These are phyloP conservation scores for Leptinotarsa tumamoca DNA, from an alignment of 2,888 invertebrate species.

Conservation along the genomic window DNA sequence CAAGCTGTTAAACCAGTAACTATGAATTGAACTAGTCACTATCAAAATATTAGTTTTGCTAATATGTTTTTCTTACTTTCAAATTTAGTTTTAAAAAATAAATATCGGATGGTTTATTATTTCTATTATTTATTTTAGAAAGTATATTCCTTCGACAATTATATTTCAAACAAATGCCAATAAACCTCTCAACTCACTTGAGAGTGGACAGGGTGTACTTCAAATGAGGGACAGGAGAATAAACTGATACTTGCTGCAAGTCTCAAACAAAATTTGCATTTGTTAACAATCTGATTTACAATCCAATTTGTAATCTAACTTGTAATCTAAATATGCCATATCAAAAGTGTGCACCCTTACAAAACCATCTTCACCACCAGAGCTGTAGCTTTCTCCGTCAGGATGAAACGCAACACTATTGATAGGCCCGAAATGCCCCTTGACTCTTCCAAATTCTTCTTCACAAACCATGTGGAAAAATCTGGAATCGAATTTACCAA, in stretches of 20 bases:
- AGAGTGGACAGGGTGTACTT: background rate
- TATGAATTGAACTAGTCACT: no score
- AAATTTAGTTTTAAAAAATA: no score
- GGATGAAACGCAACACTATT: conserved; percentile 99
- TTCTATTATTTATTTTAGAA: no score
- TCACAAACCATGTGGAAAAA: conserved; percentile 97
- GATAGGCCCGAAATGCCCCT: conserved; percentile 99
- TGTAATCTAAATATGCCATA: conserved; percentile 95
- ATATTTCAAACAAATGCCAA: no score
- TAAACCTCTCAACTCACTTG: no score
- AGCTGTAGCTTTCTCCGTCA: conserved; percentile 95
- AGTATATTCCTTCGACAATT: no score
- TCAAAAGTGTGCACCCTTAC: conserved; percentile 96
- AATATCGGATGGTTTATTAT: no score
- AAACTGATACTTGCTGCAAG: background rate
- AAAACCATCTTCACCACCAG: conserved; percentile 99
- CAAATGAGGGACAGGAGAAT: background rate
- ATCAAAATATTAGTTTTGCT: no score
- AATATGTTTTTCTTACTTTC: no score
- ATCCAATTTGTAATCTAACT: conserved; percentile 90
- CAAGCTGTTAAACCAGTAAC: no score
- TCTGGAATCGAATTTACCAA: conserved; percentile 95
- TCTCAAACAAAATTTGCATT: conserved; percentile 5
- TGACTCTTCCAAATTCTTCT: conserved; percentile 97
- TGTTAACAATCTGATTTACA: conserved; percentile 88